A percentile compares a stretch with the other conserved stretches of the same genome.
These are phyloP conservation scores for Heliconius hermathena DNA, from an alignment of 1,140 invertebrate genomes.

Conservation along the genomic window DNA sequence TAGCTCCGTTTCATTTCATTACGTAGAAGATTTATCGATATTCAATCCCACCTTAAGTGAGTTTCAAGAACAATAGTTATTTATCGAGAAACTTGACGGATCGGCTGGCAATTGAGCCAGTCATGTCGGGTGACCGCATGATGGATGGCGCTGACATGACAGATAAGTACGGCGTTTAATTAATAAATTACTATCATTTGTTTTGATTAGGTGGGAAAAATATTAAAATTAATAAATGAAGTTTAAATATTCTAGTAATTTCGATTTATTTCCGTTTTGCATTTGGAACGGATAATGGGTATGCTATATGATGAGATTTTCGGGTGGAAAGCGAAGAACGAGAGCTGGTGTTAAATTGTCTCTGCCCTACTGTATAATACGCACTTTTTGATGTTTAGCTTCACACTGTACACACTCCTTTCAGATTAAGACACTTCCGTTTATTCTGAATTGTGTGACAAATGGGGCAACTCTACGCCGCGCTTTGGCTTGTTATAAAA, in stretches of 20 bases:
- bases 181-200: conserved; percentile 34
- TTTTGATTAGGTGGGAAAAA: neutral
- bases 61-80: conserved; percentile 27
- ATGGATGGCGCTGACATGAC: conserved; percentile 33
- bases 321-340: too few species aligned
- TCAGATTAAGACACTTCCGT: too few species aligned
- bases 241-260: neutral
- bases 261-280: too few species aligned
- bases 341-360: too few species aligned
- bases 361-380: too few species aligned
- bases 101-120: conserved; percentile 37
- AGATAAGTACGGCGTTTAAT: conserved; percentile 20
- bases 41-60: conserved; percentile 1
- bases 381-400: too few species aligned
- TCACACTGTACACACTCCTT: too few species aligned
- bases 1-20: neutral
- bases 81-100: conserved; percentile 40
- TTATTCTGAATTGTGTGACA: too few species aligned
- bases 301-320: too few species aligned
- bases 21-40: conserved; percentile 6
- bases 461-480: too few species aligned
- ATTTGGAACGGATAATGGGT: too few species aligned
- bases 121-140: conserved; percentile 42
- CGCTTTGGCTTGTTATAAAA: too few species aligned
- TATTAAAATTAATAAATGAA: neutral